These are phyloP conservation scores for Pegea sp. DNA, from an alignment of 23 tunicate genomes.

Conservation along the genomic window DNA sequence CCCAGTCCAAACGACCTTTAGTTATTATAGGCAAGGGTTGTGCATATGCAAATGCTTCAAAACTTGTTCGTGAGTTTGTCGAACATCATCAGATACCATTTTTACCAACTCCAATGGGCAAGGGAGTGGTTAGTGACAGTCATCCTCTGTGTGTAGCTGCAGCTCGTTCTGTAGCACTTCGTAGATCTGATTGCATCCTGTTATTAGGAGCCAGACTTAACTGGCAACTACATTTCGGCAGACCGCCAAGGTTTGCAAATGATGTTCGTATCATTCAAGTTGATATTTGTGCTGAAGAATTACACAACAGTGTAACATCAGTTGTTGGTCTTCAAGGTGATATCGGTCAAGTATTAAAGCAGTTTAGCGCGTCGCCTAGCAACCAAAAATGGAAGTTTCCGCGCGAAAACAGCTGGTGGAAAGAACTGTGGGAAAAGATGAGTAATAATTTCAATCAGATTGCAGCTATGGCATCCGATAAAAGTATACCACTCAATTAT, in stretches of 20 bases:
- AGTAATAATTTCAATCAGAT: not conserved
- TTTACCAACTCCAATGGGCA: constrained; percentile 94
- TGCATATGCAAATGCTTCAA: constrained; percentile 32
- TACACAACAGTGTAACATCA: constrained; percentile 44
- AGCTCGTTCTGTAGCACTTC: constrained; percentile 69
- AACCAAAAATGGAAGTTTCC: not conserved
- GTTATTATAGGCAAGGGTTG: constrained; percentile 78
- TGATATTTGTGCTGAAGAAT: constrained; percentile 47
- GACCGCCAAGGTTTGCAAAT: constrained; percentile 53
- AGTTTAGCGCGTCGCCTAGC: constrained; percentile 1
- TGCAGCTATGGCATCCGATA: constrained; percentile 29
- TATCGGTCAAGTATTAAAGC: constrained; percentile 28
- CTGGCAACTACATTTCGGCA: constrained; percentile 94
- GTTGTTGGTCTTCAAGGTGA: constrained; percentile 56
- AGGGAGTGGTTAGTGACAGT: constrained; percentile 68
- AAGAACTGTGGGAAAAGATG: not conserved
- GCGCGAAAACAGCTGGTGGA: not conserved
- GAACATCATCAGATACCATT: constrained; percentile 66
- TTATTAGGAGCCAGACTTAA: constrained; percentile 72
- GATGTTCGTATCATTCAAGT: constrained; percentile 65
- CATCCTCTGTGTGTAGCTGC: constrained; percentile 70
- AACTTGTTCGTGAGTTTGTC: constrained; percentile 13
- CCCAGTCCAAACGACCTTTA: constrained; percentile 44
- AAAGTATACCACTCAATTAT: constrained; percentile 50
- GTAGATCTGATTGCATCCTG: constrained; percentile 42